phyloP scores from a whole-genome alignment of 2,797 vertebrate genomes.

The Helarctos malayanus region DNA sequence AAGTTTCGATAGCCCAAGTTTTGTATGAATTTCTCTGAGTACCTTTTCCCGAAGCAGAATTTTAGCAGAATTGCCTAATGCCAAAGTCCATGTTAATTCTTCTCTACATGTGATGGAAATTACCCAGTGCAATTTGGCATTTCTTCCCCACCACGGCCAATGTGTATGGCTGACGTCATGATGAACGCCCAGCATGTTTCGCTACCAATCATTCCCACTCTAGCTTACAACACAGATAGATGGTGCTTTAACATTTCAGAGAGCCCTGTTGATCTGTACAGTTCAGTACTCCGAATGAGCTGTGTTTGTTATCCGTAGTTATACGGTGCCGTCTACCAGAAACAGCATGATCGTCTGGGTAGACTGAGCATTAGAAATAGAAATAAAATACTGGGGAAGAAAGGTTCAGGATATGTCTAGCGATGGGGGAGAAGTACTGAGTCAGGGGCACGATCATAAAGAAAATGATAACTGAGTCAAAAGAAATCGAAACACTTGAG shows the following conservation, averaged over 20 bases:
- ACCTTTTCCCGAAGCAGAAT: neutral
- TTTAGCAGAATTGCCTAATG: neutral
- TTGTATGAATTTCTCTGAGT: neutral
- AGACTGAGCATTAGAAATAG: neutral
- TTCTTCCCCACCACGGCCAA: neutral
- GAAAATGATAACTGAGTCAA: neutral
- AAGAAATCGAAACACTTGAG: neutral
- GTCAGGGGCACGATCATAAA: neutral
- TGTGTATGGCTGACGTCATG: neutral
- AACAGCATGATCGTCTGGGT: neutral
- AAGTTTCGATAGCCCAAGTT: neutral
- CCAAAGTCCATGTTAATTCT: neutral
- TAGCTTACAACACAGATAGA: neutral
- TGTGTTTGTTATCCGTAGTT: neutral
- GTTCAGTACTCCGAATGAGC: neutral
- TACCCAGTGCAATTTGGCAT: neutral
- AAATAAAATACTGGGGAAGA: neutral
- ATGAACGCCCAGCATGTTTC: neutral
- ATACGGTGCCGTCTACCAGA: neutral
- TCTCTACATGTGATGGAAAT: neutral
- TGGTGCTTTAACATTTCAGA: neutral
- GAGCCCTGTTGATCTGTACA: neutral
- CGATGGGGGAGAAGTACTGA: neutral
- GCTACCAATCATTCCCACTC: neutral
- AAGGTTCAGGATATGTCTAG: neutral